Evolutionary conservation across 2,888 invertebrate species (phyloP).

Genomic region (Abrostola tripartita): DNA sequence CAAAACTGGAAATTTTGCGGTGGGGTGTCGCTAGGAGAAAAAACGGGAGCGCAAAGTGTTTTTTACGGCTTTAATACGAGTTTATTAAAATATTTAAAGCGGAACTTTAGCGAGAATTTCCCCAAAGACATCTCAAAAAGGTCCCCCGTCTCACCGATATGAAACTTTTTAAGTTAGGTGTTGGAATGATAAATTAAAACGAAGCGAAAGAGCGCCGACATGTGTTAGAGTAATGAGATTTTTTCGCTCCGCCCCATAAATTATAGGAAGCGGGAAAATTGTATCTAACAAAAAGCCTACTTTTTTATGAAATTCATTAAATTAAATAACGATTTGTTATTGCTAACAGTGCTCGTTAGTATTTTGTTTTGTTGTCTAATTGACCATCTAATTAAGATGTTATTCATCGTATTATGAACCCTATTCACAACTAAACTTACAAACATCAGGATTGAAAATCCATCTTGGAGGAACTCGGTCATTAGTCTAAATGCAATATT

Average conservation of each 20-base stretch:
- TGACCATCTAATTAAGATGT: no score
- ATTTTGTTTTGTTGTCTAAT: no score
- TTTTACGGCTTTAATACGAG: slow-evolving; percentile 87
- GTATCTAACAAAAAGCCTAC: slow-evolving; percentile 8
- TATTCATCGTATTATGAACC: no score
- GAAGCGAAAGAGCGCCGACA: slow-evolving; percentile 68
- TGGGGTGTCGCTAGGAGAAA: slow-evolving; percentile 74
- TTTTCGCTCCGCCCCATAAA: slow-evolving; percentile 59
- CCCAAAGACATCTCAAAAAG: slow-evolving; percentile 81
- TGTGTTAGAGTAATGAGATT: slow-evolving; percentile 69
- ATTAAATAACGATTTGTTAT: no score
- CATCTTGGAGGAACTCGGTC: no score
- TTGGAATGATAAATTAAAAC: slow-evolving; percentile 84
- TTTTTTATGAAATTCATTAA: background rate
- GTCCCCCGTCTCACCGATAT: slow-evolving; percentile 74
- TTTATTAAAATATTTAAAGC: slow-evolving; percentile 88
- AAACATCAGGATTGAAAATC: background rate
- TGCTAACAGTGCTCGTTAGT: no score
- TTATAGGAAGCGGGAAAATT: slow-evolving; percentile 45
- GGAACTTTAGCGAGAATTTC: slow-evolving; percentile 85
- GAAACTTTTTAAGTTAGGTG: slow-evolving; percentile 75
- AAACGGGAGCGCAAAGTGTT: slow-evolving; percentile 85
- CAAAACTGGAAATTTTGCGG: slow-evolving; percentile 68
- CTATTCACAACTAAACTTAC: background rate
- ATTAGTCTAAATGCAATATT: no score